Evolutionary conservation across 2,113 vertebrate genomes (phyloP).

Genomic region (Lichenostomus cassidix): DNA sequence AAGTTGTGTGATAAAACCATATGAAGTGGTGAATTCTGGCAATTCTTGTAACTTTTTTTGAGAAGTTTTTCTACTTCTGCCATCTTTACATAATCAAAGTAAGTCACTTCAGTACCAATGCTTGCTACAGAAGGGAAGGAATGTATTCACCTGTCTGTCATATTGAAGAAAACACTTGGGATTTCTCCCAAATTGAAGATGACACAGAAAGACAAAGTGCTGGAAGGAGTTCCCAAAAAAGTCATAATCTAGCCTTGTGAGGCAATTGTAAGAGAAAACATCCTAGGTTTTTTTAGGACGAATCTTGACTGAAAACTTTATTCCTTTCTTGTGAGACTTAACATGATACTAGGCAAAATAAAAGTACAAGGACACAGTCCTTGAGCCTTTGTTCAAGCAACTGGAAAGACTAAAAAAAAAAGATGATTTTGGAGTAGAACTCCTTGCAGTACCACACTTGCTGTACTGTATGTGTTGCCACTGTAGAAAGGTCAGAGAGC

Average conservation of each 20-base stretch:
- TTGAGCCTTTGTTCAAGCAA: neutral
- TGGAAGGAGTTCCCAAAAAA: neutral
- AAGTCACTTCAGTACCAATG: neutral
- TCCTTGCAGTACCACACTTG: neutral
- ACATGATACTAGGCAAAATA: neutral
- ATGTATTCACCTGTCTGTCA: neutral
- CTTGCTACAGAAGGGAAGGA: neutral
- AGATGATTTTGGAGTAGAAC: neutral
- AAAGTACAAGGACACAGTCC: neutral
- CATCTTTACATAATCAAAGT: neutral
- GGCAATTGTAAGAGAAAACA: neutral
- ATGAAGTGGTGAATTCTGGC: neutral
- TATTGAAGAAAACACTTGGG: neutral
- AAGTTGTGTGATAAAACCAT: neutral
- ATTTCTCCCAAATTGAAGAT: neutral
- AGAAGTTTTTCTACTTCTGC: neutral
- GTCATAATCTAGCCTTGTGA: neutral
- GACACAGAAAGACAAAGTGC: neutral
- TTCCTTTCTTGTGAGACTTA: neutral
- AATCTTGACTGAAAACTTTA: neutral
- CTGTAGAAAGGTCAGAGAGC: neutral
- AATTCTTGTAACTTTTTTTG: neutral
- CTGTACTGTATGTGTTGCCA: neutral
- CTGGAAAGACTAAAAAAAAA: neutral
- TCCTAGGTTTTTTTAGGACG: neutral